phyloP scores from a whole-genome alignment of 2,797 vertebrate genomes.

The Lagodon rhomboides region DNA sequence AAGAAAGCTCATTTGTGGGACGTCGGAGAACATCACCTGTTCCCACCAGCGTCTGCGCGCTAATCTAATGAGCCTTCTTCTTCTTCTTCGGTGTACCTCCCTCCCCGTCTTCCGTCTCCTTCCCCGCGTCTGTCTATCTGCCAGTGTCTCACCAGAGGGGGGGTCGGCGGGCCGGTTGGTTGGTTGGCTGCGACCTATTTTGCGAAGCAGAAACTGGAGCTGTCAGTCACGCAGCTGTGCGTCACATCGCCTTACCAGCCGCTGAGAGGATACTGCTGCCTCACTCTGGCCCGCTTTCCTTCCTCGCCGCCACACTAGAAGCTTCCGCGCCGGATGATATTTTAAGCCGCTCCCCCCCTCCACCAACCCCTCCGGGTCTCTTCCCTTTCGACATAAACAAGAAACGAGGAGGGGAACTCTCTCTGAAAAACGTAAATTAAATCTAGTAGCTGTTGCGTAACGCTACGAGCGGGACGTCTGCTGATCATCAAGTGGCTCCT shows the following conservation, averaged over 20 bases:
- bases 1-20: not conserved
- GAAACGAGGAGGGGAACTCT: slow-evolving; percentile 2
- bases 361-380: slow-evolving; percentile 7
- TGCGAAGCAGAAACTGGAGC: slow-evolving; percentile 64
- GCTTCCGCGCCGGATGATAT: slow-evolving; percentile 17
- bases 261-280: slow-evolving; percentile 45
- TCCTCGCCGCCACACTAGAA: slow-evolving; percentile 19
- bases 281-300: slow-evolving; percentile 46
- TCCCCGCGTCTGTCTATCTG: slow-evolving; percentile 33
- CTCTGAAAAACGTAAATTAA: not conserved
- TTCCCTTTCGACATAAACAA: slow-evolving; percentile 26
- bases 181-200: slow-evolving; percentile 74
- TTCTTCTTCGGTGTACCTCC: not conserved
- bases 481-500: slow-evolving; percentile 40
- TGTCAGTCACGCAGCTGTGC: slow-evolving; percentile 74
- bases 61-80: slow-evolving; percentile 12
- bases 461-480: slow-evolving; percentile 24
- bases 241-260: slow-evolving; percentile 53
- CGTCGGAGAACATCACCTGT: not conserved
- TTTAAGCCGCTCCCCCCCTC: too few relatives aligned
- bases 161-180: not conserved
- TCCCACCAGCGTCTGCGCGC: not conserved
- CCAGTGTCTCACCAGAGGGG: slow-evolving; percentile 60
- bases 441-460: slow-evolving; percentile 6
- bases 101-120: slow-evolving; percentile 25